Conservation (phyloP, 2,888 invertebrate genomes). For the Eupsilia transversa region DNA sequence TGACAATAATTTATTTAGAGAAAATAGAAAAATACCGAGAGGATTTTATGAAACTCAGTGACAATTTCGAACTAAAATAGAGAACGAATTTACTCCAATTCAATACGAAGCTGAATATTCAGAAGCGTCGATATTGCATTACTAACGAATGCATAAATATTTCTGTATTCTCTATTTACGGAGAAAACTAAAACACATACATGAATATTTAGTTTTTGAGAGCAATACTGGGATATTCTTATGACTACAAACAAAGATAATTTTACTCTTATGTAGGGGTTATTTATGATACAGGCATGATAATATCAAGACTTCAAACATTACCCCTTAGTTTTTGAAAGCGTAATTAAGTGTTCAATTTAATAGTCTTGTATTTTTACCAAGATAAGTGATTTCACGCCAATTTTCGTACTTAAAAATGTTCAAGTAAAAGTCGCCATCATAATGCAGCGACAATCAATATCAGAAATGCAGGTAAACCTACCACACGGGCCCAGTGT, state of each 20-base stretch:
- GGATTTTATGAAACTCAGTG: conserved; percentile 26
- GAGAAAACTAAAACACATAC: conserved; percentile 23
- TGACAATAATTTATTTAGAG: conserved; percentile 12
- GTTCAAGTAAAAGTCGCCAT: background rate
- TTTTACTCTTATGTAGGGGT: background rate
- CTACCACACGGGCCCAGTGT: too few relatives aligned
- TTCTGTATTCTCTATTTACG: conserved; percentile 34
- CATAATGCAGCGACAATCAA: background rate
- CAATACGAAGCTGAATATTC: conserved; percentile 50
- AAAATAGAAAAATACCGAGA: conserved; percentile 18
- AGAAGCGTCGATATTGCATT: conserved; percentile 48
- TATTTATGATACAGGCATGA: background rate
- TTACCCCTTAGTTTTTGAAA: too few relatives aligned
- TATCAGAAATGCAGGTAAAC: background rate
- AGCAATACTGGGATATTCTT: background rate
- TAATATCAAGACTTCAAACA: background rate
- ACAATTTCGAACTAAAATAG: conserved; percentile 31
- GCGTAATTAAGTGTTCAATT: background rate
- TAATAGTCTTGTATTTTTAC: background rate
- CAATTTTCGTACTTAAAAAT: background rate
- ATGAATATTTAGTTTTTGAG: conserved; percentile 25
- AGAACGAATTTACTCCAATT: conserved; percentile 44
- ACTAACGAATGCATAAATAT: conserved; percentile 50
- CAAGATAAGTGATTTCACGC: background rate
- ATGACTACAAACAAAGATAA: background rate